These are phyloP conservation scores for Lampris megalopsis DNA, from an alignment of 2,113 vertebrate species.

Conservation along the genomic window DNA sequence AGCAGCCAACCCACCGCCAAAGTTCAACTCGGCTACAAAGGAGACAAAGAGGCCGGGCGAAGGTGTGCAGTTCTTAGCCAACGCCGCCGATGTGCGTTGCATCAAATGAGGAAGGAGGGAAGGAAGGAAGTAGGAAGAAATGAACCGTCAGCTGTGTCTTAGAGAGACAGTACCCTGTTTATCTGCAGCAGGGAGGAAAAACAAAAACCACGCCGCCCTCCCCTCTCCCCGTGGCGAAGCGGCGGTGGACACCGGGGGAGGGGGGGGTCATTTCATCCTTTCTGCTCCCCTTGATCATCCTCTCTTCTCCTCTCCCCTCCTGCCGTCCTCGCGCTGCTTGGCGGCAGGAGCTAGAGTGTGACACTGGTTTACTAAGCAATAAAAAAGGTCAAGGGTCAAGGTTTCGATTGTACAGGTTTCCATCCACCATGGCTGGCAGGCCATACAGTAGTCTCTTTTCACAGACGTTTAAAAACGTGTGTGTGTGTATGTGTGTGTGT, in stretches of 20 bases:
- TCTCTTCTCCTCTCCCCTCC: conserved; percentile 62
- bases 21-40: conserved; percentile 42
- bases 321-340: conserved; percentile 33
- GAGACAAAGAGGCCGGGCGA: conserved; percentile 13
- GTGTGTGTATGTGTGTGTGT: conserved; percentile 27
- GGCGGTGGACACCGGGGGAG: conserved; percentile 13
- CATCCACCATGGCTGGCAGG: conserved; percentile 49
- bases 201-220: conserved; percentile 44
- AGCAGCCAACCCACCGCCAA: conserved; percentile 37
- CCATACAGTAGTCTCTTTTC: conserved; percentile 45
- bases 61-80: conserved; percentile 32
- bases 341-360: conserved; percentile 46
- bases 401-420: conserved; percentile 70
- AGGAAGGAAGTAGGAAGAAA: conserved; percentile 49
- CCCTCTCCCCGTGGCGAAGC: conserved; percentile 15
- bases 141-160: conserved; percentile 41
- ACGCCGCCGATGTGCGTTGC: conserved; percentile 45
- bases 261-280: conserved; percentile 36
- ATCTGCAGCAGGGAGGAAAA: conserved; percentile 61
- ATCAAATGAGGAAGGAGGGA: conserved; percentile 49
- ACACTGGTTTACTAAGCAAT: conserved; percentile 68
- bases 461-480: conserved; percentile 53
- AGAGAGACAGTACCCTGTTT: conserved; percentile 82
- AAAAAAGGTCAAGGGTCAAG: conserved; percentile 70
- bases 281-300: conserved; percentile 44